phyloP scores from a whole-genome alignment of 2,888 invertebrate genomes.

The Catonia carolina region DNA sequence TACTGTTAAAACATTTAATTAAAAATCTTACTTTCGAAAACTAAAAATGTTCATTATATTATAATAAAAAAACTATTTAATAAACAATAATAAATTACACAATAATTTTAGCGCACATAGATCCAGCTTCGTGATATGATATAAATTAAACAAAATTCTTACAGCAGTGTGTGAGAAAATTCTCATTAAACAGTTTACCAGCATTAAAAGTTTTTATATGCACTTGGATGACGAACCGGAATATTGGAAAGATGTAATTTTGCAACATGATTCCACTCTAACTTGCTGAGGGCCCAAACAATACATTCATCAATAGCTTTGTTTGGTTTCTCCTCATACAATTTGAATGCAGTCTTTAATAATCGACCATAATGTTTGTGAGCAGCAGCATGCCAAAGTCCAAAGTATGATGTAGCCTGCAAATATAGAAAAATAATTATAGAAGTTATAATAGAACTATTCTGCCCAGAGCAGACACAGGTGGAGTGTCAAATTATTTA shows the following conservation, averaged over 20 bases:
- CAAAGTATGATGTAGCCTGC: conserved; percentile 57
- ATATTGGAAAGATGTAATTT: conserved; percentile 50
- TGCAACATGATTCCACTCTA: conserved; percentile 60
- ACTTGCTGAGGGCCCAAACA: conserved; percentile 44
- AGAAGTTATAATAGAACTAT: no score
- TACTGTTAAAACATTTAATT: no score
- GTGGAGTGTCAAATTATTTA: no score
- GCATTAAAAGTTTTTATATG: conserved; percentile 46
- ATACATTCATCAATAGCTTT: conserved; percentile 65
- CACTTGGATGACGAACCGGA: conserved; percentile 60
- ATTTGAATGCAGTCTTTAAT: conserved; percentile 64
- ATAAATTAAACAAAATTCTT: no score
- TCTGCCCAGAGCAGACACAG: no score
- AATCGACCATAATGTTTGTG: conserved; percentile 76
- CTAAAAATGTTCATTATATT: no score
- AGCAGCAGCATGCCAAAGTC: conserved; percentile 73
- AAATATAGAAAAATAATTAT: conserved; percentile 26
- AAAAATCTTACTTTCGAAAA: no score
- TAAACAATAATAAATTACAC: no score
- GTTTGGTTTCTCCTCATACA: conserved; percentile 73
- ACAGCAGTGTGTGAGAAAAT: no score
- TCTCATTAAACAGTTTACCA: background rate
- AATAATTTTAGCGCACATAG: no score
- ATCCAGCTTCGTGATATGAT: no score
- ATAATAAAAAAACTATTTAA: no score